A percentile compares a stretch with the other conserved stretches of the same genome.
Conservation (phyloP, 1,140 invertebrate species). For the Drosophila carrolli region DNA sequence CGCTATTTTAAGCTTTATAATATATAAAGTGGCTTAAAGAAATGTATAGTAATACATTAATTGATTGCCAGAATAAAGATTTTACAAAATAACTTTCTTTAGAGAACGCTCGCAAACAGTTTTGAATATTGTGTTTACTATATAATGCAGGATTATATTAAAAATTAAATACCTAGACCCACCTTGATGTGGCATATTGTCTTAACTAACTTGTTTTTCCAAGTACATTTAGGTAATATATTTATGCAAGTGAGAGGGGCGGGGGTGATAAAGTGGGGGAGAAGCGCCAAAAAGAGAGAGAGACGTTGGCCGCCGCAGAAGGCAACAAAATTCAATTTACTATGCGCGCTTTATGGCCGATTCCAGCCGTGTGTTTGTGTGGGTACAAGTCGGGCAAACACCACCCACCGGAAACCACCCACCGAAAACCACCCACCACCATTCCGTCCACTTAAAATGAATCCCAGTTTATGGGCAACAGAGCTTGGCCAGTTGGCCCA, state of each 20-base stretch:
- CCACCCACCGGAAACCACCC: neutral
- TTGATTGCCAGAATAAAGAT: too few relatives aligned
- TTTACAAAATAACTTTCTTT: too few relatives aligned
- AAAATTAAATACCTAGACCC: too few relatives aligned
- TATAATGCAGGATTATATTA: too few relatives aligned
- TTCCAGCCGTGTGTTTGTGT: conserved; percentile 46
- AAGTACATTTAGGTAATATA: conserved; percentile 11
- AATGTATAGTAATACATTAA: too few relatives aligned
- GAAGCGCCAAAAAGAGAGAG: conserved; percentile 1
- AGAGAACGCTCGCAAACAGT: too few relatives aligned
- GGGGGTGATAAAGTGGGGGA: conserved; percentile 5
- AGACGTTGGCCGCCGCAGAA: conserved; percentile 61
- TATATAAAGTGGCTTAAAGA: too few relatives aligned
- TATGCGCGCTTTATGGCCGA: conserved; percentile 79
- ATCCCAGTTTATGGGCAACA: conserved; percentile 20
- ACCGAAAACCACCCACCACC: neutral
- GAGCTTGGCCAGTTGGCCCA: neutral
- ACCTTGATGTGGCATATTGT: too few relatives aligned
- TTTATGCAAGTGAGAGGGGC: conserved; percentile 16
- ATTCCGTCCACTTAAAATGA: neutral
- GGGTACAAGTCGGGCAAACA: conserved; percentile 2
- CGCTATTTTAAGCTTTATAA: too few relatives aligned
- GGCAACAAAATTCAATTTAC: conserved; percentile 82
- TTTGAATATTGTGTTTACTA: neutral
- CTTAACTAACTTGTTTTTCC: neutral